A percentile compares a stretch with the other conserved stretches of the same genome.
phyloP scores from a whole-genome alignment of 1,140 invertebrate genomes.

The Orchestia grillus region DNA sequence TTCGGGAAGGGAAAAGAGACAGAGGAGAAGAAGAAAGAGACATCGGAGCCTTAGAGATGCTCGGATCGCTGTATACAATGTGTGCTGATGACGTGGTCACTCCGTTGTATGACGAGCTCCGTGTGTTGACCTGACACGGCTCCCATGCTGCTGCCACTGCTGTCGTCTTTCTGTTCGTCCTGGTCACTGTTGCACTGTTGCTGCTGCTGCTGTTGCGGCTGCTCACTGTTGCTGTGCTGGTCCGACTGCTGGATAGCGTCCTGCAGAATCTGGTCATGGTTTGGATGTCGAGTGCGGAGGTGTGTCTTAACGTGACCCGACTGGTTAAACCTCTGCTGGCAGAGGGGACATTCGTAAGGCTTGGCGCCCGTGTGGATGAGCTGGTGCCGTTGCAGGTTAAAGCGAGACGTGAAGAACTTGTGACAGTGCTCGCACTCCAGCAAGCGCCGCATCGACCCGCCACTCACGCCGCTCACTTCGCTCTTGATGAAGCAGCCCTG shows the following conservation, averaged over 20 bases:
- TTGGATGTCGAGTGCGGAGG: constrained; percentile 66
- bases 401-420: constrained; percentile 69
- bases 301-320: constrained; percentile 67
- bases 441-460: constrained; percentile 58
- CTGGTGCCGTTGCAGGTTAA: constrained; percentile 68
- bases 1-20: constrained; percentile 15
- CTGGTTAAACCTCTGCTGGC: constrained; percentile 76
- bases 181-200: constrained; percentile 33
- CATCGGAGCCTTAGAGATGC: background rate
- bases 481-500: constrained; percentile 49
- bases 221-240: constrained; percentile 50
- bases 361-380: constrained; percentile 69
- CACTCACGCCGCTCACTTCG: constrained; percentile 11
- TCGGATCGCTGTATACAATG: constrained; percentile 45
- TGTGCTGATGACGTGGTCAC: constrained; percentile 42
- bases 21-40: background rate
- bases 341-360: constrained; percentile 74
- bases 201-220: background rate
- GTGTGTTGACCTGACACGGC: background rate
- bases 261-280: constrained; percentile 61
- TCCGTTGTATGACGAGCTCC: constrained; percentile 29
- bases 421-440: constrained; percentile 70
- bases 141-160: constrained; percentile 39
- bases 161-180: constrained; percentile 44
- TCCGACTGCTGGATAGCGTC: constrained; percentile 46